Evolutionary conservation across 2,113 vertebrate genomes (phyloP).

Genomic region (Ophiodon elongatus): DNA sequence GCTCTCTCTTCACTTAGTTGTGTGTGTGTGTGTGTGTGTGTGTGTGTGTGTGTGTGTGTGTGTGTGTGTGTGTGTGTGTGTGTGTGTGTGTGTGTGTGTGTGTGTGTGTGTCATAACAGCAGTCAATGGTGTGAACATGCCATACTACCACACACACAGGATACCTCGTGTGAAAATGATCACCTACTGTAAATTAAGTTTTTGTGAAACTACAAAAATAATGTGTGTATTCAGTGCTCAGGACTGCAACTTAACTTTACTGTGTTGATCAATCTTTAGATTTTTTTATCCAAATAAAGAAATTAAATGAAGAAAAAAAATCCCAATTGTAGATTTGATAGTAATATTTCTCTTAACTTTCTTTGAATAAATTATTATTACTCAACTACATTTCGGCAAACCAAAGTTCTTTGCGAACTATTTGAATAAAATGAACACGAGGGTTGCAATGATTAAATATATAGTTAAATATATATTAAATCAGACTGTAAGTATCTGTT

Average conservation of each 20-base stretch:
- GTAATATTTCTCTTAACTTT: not conserved
- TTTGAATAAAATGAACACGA: not conserved
- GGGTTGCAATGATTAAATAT: too few species aligned
- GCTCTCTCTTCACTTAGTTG: not conserved
- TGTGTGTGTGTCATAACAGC: constrained; percentile 23
- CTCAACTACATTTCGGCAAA: not conserved
- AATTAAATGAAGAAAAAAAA: not conserved
- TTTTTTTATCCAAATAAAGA: not conserved
- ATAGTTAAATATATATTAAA: too few species aligned
- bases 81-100: too few species aligned
- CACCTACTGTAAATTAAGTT: not conserved
- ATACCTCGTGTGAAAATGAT: not conserved
- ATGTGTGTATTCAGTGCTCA: too few species aligned
- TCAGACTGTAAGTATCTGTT: not conserved
- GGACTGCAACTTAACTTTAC: too few species aligned
- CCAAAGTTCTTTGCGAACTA: not conserved
- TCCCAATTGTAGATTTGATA: not conserved
- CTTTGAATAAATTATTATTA: not conserved
- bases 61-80: too few species aligned
- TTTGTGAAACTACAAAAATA: not conserved
- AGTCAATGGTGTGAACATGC: constrained; percentile 18
- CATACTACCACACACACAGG: not conserved
- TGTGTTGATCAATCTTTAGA: too few species aligned
- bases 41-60: too few species aligned
- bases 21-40: too few species aligned